Evolutionary conservation across 2,888 invertebrate genomes (phyloP).

Genomic region (Eristalis tenax): DNA sequence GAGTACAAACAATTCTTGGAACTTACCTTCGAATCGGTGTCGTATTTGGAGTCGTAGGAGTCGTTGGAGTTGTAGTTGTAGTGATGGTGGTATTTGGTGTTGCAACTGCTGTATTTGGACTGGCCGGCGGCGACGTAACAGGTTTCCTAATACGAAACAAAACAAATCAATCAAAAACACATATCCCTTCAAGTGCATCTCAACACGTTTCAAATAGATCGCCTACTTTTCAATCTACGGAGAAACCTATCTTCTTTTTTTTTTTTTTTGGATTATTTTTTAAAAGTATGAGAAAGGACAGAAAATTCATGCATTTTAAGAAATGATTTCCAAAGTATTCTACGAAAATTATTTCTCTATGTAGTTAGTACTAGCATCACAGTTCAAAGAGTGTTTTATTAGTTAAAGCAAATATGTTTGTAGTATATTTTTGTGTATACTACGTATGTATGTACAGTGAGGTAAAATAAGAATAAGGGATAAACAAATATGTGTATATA

Average conservation of each 20-base stretch:
- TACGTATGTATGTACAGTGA: constrained; percentile 39
- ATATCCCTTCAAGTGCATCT: neutral
- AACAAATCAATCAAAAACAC: constrained; percentile 21
- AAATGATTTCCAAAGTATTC: neutral
- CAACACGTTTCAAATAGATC: constrained; percentile 9
- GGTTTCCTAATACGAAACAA: constrained; percentile 75
- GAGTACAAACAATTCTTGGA: constrained; percentile 7
- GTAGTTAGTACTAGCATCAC: constrained; percentile 46
- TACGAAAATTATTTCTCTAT: neutral
- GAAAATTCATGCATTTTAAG: neutral
- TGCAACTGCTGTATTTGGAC: constrained; percentile 75
- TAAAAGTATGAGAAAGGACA: neutral
- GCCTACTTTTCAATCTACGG: constrained; percentile 44
- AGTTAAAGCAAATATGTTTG: constrained; percentile 46
- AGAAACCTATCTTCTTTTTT: constrained; percentile 1
- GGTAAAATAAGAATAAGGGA: constrained; percentile 28
- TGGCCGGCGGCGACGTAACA: constrained; percentile 78
- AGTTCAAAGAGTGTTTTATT: constrained; percentile 8
- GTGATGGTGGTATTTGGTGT: constrained; percentile 74
- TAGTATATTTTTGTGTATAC: neutral
- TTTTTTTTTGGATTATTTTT: constrained; percentile 8
- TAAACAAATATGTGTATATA: constrained; percentile 39
- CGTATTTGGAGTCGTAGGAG: constrained; percentile 75
- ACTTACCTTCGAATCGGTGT: constrained; percentile 83
- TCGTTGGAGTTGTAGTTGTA: constrained; percentile 61